Evolutionary conservation across 92 coral and sea anemone species (phyloP), one percentile per base, ranked within the genome.

Genomic region (Actinostola sp.): DNA sequence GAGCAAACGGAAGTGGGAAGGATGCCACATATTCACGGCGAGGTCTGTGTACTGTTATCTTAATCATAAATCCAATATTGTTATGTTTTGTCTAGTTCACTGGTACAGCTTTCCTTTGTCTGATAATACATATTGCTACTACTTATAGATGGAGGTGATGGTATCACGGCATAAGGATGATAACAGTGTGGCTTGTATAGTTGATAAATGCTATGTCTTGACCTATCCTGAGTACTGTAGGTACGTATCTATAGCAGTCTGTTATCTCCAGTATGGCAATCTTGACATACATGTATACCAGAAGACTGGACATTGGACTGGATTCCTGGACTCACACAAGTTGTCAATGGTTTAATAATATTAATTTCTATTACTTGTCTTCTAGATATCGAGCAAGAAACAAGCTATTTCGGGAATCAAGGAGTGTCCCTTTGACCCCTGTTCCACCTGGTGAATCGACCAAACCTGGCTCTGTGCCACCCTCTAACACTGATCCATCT

Each of bases 161-260:
- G 99, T 97, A 1, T 95, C 99, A 15, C 89, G 93, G 28, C 99
- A 95, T 74, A 95, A 95, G 57, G 99, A 95, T 66, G 99, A 95
- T 41, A 95, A 95, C 83, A 95, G 99, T 77, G 97, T 95, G 45
- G 99, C 99, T 20, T 95, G 99, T 79, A 95, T 95, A 48, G 99
- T 95, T 56, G 99, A 95, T 63, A 95, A 95, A 77, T 95, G 99
- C 66, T 92, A 95, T 67, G 97, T 89, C 31, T 90, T 95, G 20
- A 92, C 95, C 59, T 95, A 95, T 63, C 99, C 99, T 4, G 97
- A 95, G 67, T 95, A 95, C 64, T 95, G 99, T 89, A 95, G 99
- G 99, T 95, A 73, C 21, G 23, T 46, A 43, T 21, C n/a, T 70
- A 34, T 33, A 48, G 19, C 19, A 48, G n/a, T n/a, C n/a, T 57